Evolutionary conservation across 2,888 invertebrate genomes (phyloP), one percentile per base, ranked within the genome.

Genomic region (Mythimna pallens): DNA sequence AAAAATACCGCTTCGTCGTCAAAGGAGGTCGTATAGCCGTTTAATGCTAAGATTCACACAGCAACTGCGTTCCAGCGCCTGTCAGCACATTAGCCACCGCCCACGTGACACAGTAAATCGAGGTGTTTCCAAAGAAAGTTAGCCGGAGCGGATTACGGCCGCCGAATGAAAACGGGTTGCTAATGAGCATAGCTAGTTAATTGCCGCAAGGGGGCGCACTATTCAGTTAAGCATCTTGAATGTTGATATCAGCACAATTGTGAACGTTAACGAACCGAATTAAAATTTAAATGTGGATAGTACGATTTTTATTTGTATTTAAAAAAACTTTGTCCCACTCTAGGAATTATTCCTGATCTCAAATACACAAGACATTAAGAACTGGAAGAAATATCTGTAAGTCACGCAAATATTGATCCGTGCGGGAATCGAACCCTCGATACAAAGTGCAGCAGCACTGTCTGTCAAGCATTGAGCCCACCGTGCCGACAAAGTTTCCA

Each of bases 141-240:
- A 85, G 85, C 84, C 87, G 65, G 86, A 87, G 87, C 87, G 91
- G 93, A 92, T 93, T 93, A 93, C 94, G 93, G 88, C 85, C 88
- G 77, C 89, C 90, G 94, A 93, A 95, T 94, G 94, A 92, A 91
- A 95, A 94, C 93, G 92, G 91, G 87, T 92, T 93, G 93, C 92
- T 95, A 95, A 95, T 95, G 95, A 95, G 94, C 92, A 91, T 90
- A 90, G 92, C 92, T 80, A 93, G 92, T 94, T 94, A 94, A 95
- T 94, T 94, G 93, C 92, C 86, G 88, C 84, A 84, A 85, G 88
- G 89, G 88, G 82, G 86, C 86, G 82, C 86, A 74, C 87, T 89
- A 90, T 88, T 88, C 87, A 88, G 80, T 87, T 82, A 86, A 82
- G 84, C 82, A 85, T 83, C 85, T 88, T 88, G 89, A 89, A 90